Percentiles rank a stretch among this genome's conserved stretches.
Evolutionary conservation across 2,888 invertebrate species (phyloP).

Genomic region (Laothoe populi): DNA sequence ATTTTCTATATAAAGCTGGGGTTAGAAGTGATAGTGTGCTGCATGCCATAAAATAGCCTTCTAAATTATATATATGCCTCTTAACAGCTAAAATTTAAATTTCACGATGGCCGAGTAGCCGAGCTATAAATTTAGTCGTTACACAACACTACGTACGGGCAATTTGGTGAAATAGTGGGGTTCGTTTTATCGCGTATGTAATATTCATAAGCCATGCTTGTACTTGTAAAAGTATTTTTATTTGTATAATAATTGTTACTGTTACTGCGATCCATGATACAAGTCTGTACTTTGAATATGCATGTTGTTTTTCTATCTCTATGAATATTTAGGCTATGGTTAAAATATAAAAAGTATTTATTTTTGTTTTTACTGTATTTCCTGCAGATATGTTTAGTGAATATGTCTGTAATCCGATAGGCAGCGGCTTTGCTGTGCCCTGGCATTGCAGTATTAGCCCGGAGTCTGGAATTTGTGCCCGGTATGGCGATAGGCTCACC

Average conservation of each 20-base stretch:
- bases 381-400: too few relatives aligned
- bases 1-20: not conserved
- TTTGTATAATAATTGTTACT: slow-evolving; percentile 11
- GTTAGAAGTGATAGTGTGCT: not conserved
- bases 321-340: not conserved
- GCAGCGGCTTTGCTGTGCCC: too few relatives aligned
- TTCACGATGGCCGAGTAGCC: not conserved
- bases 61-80: slow-evolving; percentile 6
- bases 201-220: slow-evolving; percentile 17
- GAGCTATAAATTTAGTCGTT: slow-evolving; percentile 8
- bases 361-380: too few relatives aligned
- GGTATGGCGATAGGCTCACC: too few relatives aligned
- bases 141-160: slow-evolving; percentile 18
- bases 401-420: too few relatives aligned
- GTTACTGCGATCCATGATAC: slow-evolving; percentile 11
- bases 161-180: slow-evolving; percentile 24
- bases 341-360: too few relatives aligned
- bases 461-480: too few relatives aligned
- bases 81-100: slow-evolving; percentile 12
- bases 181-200: slow-evolving; percentile 23
- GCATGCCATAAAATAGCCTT: not conserved
- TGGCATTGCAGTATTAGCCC: too few relatives aligned
- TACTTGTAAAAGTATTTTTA: slow-evolving; percentile 8
- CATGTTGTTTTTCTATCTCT: not conserved
- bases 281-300: not conserved